These are phyloP conservation scores for Tethea ocularis DNA, from an alignment of 2,888 invertebrate genomes.

Conservation along the genomic window DNA sequence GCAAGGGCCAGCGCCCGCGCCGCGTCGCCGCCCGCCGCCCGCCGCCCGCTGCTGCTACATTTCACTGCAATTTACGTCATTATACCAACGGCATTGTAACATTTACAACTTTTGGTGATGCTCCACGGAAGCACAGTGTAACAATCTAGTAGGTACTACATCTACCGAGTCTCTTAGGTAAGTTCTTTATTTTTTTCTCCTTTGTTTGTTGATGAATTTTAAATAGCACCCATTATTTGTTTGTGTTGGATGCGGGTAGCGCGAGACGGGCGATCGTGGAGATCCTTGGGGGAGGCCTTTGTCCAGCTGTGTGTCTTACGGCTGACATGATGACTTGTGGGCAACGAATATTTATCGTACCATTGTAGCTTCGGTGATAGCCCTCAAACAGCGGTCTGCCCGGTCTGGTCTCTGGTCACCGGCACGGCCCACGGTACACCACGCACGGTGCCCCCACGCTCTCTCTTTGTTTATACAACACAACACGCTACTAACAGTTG, in stretches of 20 bases:
- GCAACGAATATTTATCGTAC: too few species aligned
- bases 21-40: conserved; percentile 37
- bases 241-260: too few species aligned
- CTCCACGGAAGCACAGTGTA: not conserved
- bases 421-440: too few species aligned
- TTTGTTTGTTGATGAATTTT: not conserved
- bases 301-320: too few species aligned
- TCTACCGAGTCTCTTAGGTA: not conserved
- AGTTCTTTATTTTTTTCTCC: not conserved
- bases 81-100: not conserved
- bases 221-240: not conserved
- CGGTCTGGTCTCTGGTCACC: too few species aligned
- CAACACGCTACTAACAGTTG: not conserved
- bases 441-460: not conserved
- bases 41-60: too few species aligned
- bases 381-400: too few species aligned
- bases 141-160: not conserved
- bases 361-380: too few species aligned
- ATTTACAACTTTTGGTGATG: not conserved
- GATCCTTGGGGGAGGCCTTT: too few species aligned
- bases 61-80: not conserved
- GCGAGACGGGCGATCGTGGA: too few species aligned
- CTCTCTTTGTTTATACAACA: conserved; percentile 1
- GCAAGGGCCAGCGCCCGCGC: conserved; percentile 44
- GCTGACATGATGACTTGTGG: too few species aligned